A percentile compares a stretch with the other conserved stretches of the same genome.
Evolutionary conservation across 2,113 vertebrate genomes (phyloP).

Genomic region (Heteronetta atricapilla): DNA sequence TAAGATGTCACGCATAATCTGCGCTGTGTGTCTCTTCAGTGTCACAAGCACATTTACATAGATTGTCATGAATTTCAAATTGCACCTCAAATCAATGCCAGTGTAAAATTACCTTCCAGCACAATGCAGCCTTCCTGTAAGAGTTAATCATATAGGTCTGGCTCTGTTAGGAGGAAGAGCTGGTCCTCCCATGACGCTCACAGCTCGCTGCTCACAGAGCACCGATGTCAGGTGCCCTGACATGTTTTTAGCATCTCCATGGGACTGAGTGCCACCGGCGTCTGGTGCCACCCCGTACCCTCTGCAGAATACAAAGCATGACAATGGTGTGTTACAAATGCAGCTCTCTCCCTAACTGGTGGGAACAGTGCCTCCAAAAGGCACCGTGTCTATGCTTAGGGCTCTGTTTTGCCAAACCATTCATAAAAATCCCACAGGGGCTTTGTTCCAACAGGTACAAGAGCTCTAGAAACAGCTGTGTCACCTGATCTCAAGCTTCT

Average conservation of each 20-base stretch:
- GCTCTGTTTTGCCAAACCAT: background rate
- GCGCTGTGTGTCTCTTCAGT: constrained; percentile 76
- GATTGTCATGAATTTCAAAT: constrained; percentile 80
- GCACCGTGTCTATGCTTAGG: background rate
- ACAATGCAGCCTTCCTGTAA: constrained; percentile 42
- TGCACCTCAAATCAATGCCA: constrained; percentile 75
- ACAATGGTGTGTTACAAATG: fast-evolving
- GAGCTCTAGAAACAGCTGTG: background rate
- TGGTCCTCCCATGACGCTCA: background rate
- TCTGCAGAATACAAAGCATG: fast-evolving
- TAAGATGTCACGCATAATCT: constrained; percentile 79
- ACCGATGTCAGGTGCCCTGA: fast-evolving
- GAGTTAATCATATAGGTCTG: constrained; percentile 40
- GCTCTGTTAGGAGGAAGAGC: background rate
- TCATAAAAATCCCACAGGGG: background rate
- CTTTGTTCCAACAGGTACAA: constrained; percentile 24
- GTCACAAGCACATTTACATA: constrained; percentile 81
- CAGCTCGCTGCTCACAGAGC: fast-evolving
- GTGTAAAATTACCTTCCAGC: constrained; percentile 66
- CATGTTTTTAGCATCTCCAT: background rate
- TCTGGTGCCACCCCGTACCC: background rate
- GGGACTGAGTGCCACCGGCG: background rate
- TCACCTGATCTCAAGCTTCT: background rate
- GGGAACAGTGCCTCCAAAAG: fast-evolving
- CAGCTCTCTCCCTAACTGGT: background rate